Percentiles rank a stretch among this genome's conserved stretches.
phyloP scores from a whole-genome alignment of 2,113 vertebrate species.

The Coregonus clupeaformis region DNA sequence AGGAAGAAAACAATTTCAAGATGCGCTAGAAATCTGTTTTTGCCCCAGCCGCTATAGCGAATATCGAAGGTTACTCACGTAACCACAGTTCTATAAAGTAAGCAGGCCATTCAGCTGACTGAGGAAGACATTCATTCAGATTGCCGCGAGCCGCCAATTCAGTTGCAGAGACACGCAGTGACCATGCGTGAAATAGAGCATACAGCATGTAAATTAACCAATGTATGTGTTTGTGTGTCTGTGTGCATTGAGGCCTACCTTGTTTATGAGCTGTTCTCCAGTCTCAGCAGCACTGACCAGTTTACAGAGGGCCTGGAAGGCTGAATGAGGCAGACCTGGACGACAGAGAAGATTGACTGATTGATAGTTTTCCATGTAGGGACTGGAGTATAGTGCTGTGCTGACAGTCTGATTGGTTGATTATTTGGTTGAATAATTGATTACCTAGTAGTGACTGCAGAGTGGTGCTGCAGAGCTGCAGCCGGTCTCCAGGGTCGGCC shows the following conservation, averaged over 20 bases:
- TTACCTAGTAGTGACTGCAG: constrained; percentile 92
- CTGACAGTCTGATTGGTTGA: not conserved
- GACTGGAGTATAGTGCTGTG: not conserved
- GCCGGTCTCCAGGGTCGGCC: constrained; percentile 85
- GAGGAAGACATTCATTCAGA: no score
- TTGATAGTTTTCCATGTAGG: not conserved
- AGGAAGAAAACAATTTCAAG: no score
- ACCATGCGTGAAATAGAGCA: no score
- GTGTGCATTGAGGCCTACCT: constrained; percentile 68
- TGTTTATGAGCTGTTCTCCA: constrained; percentile 91
- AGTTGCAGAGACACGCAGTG: no score
- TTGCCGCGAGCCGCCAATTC: no score
- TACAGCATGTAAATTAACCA: not conserved
- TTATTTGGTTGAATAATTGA: not conserved
- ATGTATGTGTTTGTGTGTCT: not conserved
- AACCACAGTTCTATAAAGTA: no score
- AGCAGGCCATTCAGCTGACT: no score
- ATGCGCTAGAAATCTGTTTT: no score
- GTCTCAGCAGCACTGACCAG: constrained; percentile 90
- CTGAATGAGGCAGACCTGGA: constrained; percentile 87
- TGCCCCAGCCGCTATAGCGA: no score
- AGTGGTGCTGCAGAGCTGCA: constrained; percentile 92
- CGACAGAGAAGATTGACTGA: not conserved
- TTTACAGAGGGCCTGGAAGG: constrained; percentile 93
- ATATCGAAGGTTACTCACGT: no score